Conservation (phyloP, 2,888 invertebrate species). For the Heliconius cydno region DNA sequence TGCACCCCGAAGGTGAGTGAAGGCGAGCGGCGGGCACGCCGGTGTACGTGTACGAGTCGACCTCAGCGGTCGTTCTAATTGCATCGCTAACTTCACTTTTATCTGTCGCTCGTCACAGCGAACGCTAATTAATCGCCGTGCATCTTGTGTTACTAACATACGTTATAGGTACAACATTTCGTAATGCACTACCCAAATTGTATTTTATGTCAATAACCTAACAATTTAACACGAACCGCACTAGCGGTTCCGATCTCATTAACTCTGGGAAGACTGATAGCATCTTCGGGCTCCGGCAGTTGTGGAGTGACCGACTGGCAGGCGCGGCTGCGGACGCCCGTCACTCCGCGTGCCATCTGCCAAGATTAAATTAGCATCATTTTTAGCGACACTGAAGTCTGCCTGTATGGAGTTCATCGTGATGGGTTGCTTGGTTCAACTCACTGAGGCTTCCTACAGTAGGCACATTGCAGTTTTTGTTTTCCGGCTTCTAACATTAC, state of each 20-base stretch:
- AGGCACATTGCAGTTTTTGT: slow-evolving; percentile 22
- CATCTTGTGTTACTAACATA: slow-evolving; percentile 23
- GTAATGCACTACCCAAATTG: not conserved
- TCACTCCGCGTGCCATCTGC: slow-evolving; percentile 57
- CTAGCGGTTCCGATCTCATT: too few species aligned
- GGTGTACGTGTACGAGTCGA: slow-evolving; percentile 34
- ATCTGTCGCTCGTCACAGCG: slow-evolving; percentile 48
- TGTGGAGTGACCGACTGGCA: slow-evolving; percentile 35
- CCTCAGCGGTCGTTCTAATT: slow-evolving; percentile 54
- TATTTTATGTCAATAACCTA: not conserved
- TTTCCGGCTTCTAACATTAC: slow-evolving; percentile 36
- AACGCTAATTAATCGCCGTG: slow-evolving; percentile 39
- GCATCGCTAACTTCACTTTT: slow-evolving; percentile 53
- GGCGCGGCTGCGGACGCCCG: slow-evolving; percentile 43
- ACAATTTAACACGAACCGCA: not conserved
- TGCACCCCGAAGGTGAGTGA: slow-evolving; percentile 94
- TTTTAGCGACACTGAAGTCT: slow-evolving; percentile 61
- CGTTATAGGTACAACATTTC: not conserved
- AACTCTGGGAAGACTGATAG: not conserved
- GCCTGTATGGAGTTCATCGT: slow-evolving; percentile 30
- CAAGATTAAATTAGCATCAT: slow-evolving; percentile 73
- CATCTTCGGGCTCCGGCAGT: not conserved
- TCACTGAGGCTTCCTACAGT: not conserved
- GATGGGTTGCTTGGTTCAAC: slow-evolving; percentile 14
- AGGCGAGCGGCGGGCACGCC: slow-evolving; percentile 50